Evolutionary conservation across 2,113 vertebrate genomes (phyloP), one percentile per base, ranked within the genome.

Genomic region (Aphelocoma coerulescens): DNA sequence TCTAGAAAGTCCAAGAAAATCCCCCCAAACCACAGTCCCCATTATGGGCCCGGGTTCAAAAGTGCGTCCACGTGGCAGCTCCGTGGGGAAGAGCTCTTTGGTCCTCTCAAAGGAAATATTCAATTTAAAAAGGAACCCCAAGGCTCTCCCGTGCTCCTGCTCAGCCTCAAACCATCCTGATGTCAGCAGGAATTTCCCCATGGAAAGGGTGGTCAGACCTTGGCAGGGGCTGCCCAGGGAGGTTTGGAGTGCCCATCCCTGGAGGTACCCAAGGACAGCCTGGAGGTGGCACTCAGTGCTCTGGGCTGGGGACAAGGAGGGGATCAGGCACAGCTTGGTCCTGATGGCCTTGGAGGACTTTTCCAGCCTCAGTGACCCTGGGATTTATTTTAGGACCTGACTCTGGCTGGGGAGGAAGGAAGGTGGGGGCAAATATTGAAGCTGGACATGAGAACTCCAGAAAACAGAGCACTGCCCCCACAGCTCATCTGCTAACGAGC

Each of bases 261-360:
- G 59, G 22, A 37, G 32, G 17, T 35, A 67, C 1, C 51, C 51
- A 1, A 3, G 75, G 49, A 32, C 41, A 2, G 16, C 0, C 41
- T 52, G 46, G 30, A 30, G 7, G 24, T 71, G 66, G 35, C 76
- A 66, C 76, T 37, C 1, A 43, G 59, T 0, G 51, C 58, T 32
- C 75, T 49, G 75, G 58, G 85, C 58, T 72, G 85, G 67, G 49
- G 32, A 57, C 35, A 27, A 19, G 41, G n/a, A 49, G 57, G 24
- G 41, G 3, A 54, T 1, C 0, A 1, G 65, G 1, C n/a, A 14
- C 58, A 58, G 26, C 0, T 4, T 22, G 58, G 58, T 9, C 2
- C 35, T 1, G 3, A 22, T 32, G 43, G 2, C 1, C 22, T 27
- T 1, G 22, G 44, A 44, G 37, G 10, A 2, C 37, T 59, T 66